Evolutionary conservation across 2,888 invertebrate genomes (phyloP).

Genomic region (Trissolcus japonicus): DNA sequence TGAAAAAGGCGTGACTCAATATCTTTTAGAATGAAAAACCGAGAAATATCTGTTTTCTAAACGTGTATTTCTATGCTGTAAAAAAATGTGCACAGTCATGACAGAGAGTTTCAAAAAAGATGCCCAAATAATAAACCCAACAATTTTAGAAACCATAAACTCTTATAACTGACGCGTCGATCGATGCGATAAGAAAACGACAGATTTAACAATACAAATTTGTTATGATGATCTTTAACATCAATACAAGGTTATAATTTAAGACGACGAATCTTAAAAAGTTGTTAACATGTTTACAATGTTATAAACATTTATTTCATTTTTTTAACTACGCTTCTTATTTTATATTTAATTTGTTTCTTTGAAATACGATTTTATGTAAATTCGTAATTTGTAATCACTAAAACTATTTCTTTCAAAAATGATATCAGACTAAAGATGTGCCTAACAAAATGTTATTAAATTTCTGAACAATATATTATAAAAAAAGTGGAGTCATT

Average conservation of each 20-base stretch:
- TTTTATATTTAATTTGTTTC: neutral
- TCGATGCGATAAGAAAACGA: no score
- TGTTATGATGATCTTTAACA: no score
- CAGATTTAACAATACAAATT: neutral
- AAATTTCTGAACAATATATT: neutral
- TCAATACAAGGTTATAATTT: no score
- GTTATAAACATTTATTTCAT: no score
- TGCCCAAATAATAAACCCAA: neutral
- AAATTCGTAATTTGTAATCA: no score
- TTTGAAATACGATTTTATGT: neutral
- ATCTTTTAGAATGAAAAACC: constrained; percentile 33
- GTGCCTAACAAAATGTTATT: neutral
- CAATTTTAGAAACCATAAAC: neutral
- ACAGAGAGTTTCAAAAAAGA: constrained; percentile 33
- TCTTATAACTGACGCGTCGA: no score
- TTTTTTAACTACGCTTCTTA: neutral
- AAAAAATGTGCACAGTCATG: constrained; percentile 46
- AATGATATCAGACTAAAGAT: no score
- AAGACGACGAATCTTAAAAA: no score
- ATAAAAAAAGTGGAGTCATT: constrained; percentile 40
- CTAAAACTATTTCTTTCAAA: no score
- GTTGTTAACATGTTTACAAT: no score
- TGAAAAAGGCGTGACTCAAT: constrained; percentile 47
- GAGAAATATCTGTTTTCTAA: constrained; percentile 41
- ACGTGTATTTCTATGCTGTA: constrained; percentile 9